phyloP scores from a whole-genome alignment of 2,113 vertebrate genomes.

The Egretta garzetta region DNA sequence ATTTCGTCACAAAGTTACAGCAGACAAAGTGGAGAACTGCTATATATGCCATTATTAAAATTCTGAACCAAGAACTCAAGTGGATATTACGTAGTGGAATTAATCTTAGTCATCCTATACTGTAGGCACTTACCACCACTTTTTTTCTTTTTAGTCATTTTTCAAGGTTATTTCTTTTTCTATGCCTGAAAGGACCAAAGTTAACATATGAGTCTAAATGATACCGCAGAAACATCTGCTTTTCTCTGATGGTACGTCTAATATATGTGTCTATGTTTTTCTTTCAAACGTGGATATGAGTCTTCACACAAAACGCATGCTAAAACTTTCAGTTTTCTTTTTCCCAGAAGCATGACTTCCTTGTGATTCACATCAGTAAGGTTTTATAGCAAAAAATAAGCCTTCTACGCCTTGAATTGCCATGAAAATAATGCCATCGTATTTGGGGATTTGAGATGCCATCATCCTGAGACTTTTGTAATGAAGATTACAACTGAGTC shows the following conservation, averaged over 20 bases:
- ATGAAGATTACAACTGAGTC: not conserved
- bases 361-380: not conserved
- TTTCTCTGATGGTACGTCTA: not conserved
- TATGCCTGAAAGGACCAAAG: not conserved
- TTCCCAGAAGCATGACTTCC: not conserved
- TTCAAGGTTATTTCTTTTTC: not conserved
- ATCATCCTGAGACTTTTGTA: not conserved
- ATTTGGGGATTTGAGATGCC: not conserved
- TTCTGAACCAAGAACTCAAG: not conserved
- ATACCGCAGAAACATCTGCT: not conserved
- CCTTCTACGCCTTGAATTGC: not conserved
- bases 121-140: not conserved
- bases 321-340: not conserved
- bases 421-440: not conserved
- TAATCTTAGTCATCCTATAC: not conserved
- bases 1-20: not conserved
- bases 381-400: not conserved
- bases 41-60: not conserved
- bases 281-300: not conserved
- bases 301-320: not conserved
- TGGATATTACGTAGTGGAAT: fast-evolving
- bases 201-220: not conserved
- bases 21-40: not conserved
- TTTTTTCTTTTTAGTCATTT: not conserved
- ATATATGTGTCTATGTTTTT: not conserved